A percentile compares a stretch with the other conserved stretches of the same genome.
phyloP scores from a whole-genome alignment of 2,797 vertebrate genomes.

The Enteromius thamalakanensis region DNA sequence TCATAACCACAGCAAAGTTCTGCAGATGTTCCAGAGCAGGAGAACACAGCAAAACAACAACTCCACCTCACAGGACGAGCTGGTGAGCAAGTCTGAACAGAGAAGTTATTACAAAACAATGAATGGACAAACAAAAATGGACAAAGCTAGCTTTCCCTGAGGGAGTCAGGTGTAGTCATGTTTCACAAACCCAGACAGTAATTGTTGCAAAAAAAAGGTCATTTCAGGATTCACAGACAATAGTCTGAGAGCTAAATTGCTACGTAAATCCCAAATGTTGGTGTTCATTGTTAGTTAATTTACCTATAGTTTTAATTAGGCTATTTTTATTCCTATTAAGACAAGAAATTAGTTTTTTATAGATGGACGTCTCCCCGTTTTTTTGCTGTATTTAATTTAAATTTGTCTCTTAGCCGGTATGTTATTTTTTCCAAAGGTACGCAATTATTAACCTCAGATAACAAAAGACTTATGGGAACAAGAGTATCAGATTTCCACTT shows the following conservation, averaged over 20 bases:
- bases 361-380: neutral
- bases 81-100: constrained; percentile 71
- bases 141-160: neutral
- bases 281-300: neutral
- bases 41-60: constrained; percentile 63
- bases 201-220: neutral
- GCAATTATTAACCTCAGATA: neutral
- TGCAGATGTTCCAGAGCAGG: constrained; percentile 81
- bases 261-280: neutral
- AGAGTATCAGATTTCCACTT: neutral
- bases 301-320: neutral
- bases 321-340: neutral
- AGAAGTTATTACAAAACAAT: neutral
- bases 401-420: neutral
- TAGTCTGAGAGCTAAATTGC: neutral
- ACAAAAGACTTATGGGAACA: neutral
- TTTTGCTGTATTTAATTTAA: neutral
- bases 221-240: neutral
- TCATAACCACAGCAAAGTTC: constrained; percentile 78
- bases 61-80: constrained; percentile 72
- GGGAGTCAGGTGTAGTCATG: too few species aligned
- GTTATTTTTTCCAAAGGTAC: neutral
- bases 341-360: too few species aligned
- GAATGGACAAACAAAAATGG: neutral
- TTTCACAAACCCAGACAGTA: constrained; percentile 1